These are phyloP conservation scores for Drosophila lacicola DNA, from an alignment of 2,888 invertebrate genomes.

Conservation along the genomic window DNA sequence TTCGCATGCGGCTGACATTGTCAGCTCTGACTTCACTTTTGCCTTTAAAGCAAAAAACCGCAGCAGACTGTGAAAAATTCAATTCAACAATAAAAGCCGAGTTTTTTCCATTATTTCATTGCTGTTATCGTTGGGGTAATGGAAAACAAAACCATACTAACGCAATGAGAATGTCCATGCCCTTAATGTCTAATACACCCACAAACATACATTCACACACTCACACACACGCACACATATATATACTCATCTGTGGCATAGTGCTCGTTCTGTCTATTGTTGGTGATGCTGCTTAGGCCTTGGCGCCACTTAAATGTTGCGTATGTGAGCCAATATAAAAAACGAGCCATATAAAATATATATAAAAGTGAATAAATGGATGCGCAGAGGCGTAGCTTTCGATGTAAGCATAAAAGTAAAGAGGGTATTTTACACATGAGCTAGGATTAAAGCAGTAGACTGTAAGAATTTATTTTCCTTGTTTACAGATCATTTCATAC, in stretches of 20 bases:
- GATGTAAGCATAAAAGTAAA: too few relatives aligned
- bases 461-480: too few relatives aligned
- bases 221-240: neutral
- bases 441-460: neutral
- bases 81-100: slow-evolving; percentile 37
- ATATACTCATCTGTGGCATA: slow-evolving; percentile 52
- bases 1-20: slow-evolving; percentile 23
- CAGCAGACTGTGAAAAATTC: slow-evolving; percentile 38
- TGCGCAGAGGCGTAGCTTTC: slow-evolving; percentile 34
- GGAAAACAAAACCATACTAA: slow-evolving; percentile 44
- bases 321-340: slow-evolving; percentile 59
- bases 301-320: slow-evolving; percentile 77
- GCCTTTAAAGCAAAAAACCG: slow-evolving; percentile 44
- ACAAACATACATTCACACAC: neutral
- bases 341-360: slow-evolving; percentile 64
- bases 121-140: slow-evolving; percentile 29
- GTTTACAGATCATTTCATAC: neutral
- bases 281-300: slow-evolving; percentile 43
- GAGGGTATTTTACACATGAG: neutral
- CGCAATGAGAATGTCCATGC: slow-evolving; percentile 40
- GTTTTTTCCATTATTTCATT: slow-evolving; percentile 21
- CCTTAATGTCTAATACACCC: slow-evolving; percentile 12
- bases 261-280: slow-evolving; percentile 49
- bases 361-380: slow-evolving; percentile 44
- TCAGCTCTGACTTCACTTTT: slow-evolving; percentile 7